A percentile compares a stretch with the other conserved stretches of the same genome.
Conservation (phyloP, 2,888 invertebrate genomes). For the Bombyx huttoni region DNA sequence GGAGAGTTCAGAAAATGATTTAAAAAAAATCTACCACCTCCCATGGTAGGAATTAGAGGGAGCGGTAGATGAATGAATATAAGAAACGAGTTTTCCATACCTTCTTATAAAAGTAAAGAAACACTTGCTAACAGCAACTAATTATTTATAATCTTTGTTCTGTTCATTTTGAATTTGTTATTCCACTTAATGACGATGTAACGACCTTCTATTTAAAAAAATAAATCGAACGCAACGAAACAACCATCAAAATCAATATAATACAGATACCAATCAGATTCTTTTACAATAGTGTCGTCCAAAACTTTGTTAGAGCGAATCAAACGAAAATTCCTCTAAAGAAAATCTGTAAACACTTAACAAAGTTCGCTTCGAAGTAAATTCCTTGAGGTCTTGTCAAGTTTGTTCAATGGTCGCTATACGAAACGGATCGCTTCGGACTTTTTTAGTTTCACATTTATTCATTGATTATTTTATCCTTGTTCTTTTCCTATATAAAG, state of each 20-base stretch:
- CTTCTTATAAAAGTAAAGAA: no score
- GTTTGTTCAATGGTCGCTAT: not conserved
- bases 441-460: not conserved
- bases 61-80: no score
- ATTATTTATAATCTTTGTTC: no score
- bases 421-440: not conserved
- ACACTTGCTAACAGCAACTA: no score
- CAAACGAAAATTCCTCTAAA: not conserved
- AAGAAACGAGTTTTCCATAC: no score
- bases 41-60: no score
- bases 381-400: conserved; percentile 1
- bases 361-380: not conserved
- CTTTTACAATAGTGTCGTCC: not conserved
- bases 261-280: not conserved
- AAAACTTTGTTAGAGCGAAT: not conserved
- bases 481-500: no score
- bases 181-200: no score
- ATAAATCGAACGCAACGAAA: not conserved
- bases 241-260: not conserved
- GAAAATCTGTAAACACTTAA: not conserved
- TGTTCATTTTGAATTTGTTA: no score
- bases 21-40: no score
- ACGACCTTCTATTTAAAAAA: not conserved
- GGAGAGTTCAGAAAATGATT: no score
- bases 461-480: no score